Conservation (phyloP, 2,888 invertebrate genomes). For the Drosophila mulleri region DNA sequence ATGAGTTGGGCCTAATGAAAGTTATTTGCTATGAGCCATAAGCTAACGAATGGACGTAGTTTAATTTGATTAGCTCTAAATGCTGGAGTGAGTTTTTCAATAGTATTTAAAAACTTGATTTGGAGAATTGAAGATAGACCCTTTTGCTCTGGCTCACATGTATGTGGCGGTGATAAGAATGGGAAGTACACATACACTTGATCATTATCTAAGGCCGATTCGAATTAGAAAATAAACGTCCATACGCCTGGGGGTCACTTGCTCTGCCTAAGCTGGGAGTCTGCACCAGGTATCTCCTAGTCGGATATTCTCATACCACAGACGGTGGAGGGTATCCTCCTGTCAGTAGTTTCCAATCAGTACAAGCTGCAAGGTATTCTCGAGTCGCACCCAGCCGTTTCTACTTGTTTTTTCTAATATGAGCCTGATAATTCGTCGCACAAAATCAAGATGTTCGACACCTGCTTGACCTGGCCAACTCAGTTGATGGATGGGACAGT, state of each 20-base stretch:
- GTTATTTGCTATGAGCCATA: conserved; percentile 14
- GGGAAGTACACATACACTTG: neutral
- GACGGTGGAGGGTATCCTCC: too few species aligned
- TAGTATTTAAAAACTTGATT: neutral
- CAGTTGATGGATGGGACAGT: conserved; percentile 62
- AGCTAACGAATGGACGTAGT: neutral
- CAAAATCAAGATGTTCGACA: conserved; percentile 56
- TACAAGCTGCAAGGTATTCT: neutral
- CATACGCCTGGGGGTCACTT: too few species aligned
- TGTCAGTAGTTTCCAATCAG: too few species aligned
- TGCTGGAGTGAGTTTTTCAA: neutral
- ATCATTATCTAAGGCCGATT: neutral
- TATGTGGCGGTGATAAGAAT: neutral
- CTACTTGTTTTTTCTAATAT: neutral
- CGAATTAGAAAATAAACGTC: neutral
- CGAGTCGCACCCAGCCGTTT: neutral
- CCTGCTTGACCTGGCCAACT: conserved; percentile 50
- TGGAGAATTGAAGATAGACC: neutral
- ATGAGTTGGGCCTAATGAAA: conserved; percentile 31
- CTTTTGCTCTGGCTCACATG: neutral
- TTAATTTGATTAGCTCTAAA: conserved; percentile 4
- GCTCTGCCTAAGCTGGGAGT: neutral
- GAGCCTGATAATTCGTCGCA: conserved; percentile 38
- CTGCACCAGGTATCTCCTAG: neutral
- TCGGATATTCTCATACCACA: neutral